phyloP scores from a whole-genome alignment of 2,113 vertebrate genomes.

The Athene cunicularia region DNA sequence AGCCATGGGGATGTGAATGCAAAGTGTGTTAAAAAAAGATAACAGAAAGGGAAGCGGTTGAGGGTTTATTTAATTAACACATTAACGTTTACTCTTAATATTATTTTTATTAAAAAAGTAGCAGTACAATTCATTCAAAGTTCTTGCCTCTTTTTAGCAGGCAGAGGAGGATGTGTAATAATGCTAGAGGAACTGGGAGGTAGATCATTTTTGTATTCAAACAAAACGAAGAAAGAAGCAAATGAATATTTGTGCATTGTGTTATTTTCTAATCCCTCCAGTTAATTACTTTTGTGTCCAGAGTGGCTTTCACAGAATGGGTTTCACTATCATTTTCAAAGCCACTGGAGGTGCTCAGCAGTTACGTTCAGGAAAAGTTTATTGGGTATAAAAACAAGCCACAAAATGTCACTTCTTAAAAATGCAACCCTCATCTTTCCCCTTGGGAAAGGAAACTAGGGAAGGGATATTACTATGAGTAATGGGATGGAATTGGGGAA shows the following conservation, averaged over 20 bases:
- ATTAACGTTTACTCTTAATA: neutral
- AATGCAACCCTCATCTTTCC: neutral
- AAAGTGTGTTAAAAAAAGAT: neutral
- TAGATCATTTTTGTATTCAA: neutral
- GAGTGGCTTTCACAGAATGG: neutral
- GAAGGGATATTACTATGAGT: neutral
- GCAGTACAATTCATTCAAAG: neutral
- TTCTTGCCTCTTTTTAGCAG: neutral
- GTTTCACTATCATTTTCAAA: neutral
- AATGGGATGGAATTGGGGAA: neutral
- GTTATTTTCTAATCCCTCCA: neutral
- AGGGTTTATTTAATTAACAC: constrained; percentile 3
- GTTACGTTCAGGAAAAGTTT: neutral
- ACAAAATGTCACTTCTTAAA: neutral
- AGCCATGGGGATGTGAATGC: neutral
- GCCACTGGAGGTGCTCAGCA: neutral
- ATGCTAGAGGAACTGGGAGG: neutral
- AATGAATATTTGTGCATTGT: neutral
- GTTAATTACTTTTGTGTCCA: constrained; percentile 14
- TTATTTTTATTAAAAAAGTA: neutral
- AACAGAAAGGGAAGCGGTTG: neutral
- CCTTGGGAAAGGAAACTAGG: neutral
- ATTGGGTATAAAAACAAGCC: neutral
- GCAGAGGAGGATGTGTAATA: neutral
- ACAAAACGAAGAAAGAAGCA: neutral